Conservation (phyloP, 2,797 vertebrate species). For the Picus viridis region DNA sequence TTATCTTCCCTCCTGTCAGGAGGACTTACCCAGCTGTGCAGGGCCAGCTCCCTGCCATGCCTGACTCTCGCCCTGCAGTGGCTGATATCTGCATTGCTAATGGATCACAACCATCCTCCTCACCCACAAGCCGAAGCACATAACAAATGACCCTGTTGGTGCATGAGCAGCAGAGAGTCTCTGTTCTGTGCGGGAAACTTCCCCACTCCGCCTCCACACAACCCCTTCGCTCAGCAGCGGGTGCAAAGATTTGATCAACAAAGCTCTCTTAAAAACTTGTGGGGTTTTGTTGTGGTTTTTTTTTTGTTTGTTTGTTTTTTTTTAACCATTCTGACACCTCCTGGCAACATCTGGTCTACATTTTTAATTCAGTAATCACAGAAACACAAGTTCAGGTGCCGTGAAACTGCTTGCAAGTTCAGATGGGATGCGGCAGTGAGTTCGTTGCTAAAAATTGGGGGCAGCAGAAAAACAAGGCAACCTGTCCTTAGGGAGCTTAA, state of each 20-base stretch:
- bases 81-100: neutral
- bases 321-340: neutral
- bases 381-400: neutral
- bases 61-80: neutral
- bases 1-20: neutral
- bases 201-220: neutral
- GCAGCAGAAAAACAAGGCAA: neutral
- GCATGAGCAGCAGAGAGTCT: rapidly evolving
- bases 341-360: neutral
- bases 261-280: neutral
- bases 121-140: neutral
- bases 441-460: neutral
- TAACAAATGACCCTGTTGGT: neutral
- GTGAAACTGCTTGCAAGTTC: neutral
- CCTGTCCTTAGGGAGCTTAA: neutral
- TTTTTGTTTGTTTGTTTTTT: neutral
- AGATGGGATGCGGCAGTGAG: neutral
- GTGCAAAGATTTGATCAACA: neutral
- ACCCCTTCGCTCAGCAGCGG: neutral
- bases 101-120: neutral
- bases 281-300: too few relatives aligned
- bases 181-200: neutral
- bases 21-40: neutral
- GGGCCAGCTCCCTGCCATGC: neutral
- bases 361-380: neutral